Base-by-base conservation (phyloP, 2,888 invertebrate genomes). In the Sinohyriopsis cumingii region DNA sequence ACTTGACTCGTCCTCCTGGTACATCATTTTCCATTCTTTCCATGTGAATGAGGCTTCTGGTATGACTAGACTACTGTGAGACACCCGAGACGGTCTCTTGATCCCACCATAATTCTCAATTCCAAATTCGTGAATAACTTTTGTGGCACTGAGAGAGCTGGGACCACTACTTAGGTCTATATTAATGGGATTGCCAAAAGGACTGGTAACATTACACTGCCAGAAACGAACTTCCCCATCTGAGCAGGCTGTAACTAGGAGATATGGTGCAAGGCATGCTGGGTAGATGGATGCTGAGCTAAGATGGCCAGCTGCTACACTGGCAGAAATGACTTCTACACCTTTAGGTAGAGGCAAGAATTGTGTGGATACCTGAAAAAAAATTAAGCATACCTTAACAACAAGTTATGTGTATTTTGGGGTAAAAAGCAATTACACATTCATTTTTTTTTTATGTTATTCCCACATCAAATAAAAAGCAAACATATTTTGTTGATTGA, bases 271-370 rank as follows among this genome's bases (percentile, higher is more conserved):
- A 86, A 97, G 94, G 90, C 99, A 99, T n/a, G 98, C 98, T 6
- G 99, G 98, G 91, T 99, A 99, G 84, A 99, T 97, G 33, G 97
- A 97, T 0, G 99, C 97, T 0, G 98, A 98, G 88, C 98, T 97
- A 60, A 99, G 92, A 90, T 99, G 99, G 0, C 99, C 99, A 1
- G 98, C 99, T 0, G 98, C 96, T 0, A 98, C 96, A 0, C 96
- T 94, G 0, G 97, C 98, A 90, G 96, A 96, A 68, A 96, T 94
- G 6, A 98, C 95, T 88, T 96, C 96, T 15, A 98, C 97, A 5
- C 95, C 96, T 71, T 95, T 94, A 0, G 97, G 96, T 59, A 98
- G 89, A 0, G 95, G 94, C 65, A 98, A 91, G 65, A 94, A 94
- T 89, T 97, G 96, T 63, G 95, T 95, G 88, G 96, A 96, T 65